phyloP scores from a whole-genome alignment of 2,888 invertebrate genomes.

The Pterobdella sp. region DNA sequence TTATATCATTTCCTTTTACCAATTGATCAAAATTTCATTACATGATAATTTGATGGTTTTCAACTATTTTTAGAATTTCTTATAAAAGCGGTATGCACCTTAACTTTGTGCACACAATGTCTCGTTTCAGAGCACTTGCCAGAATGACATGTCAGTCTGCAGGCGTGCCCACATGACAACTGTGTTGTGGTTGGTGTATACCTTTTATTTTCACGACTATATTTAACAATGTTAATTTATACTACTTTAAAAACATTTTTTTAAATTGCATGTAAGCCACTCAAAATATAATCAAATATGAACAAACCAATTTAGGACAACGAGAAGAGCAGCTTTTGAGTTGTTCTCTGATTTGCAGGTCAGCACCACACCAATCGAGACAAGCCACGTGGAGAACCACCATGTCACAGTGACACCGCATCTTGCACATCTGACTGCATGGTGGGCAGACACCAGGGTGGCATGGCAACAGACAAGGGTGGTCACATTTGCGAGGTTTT shows the following conservation, averaged over 20 bases:
- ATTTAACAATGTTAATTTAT: neutral
- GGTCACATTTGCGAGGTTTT: conserved; percentile 63
- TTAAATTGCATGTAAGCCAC: neutral
- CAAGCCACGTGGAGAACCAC: conserved; percentile 70
- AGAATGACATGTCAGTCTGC: conserved; percentile 46
- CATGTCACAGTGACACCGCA: conserved; percentile 73
- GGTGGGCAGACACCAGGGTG: conserved; percentile 64
- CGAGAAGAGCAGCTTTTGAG: conserved; percentile 68
- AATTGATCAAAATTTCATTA: too few relatives aligned
- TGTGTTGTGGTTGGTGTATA: conserved; percentile 47
- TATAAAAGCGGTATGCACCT: conserved; percentile 47
- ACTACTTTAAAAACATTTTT: neutral
- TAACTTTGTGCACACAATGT: conserved; percentile 70
- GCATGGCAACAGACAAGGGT: conserved; percentile 61
- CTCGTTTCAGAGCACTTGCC: conserved; percentile 53
- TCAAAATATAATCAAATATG: conserved; percentile 50
- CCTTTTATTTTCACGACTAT: neutral
- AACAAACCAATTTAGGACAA: conserved; percentile 70
- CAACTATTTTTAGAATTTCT: too few relatives aligned
- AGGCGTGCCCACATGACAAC: conserved; percentile 74
- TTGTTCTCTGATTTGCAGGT: conserved; percentile 50
- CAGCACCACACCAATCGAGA: conserved; percentile 57
- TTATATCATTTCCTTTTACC: too few relatives aligned
- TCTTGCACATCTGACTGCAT: conserved; percentile 57
- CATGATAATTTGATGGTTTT: too few relatives aligned